phyloP scores from a whole-genome alignment of 2,888 invertebrate genomes.

The Patella caerulea region DNA sequence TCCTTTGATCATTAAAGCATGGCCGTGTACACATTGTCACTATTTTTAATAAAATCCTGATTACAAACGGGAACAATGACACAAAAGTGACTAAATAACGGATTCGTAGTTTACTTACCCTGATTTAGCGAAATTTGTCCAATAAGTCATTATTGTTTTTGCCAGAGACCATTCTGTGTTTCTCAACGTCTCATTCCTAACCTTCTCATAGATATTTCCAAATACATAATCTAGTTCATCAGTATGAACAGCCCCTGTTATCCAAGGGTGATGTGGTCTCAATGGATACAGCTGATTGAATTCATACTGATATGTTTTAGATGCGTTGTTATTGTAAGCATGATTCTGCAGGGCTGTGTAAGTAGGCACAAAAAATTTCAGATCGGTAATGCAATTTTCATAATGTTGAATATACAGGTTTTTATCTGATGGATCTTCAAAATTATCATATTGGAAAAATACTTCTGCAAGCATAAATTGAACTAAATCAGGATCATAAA shows the following conservation, averaged over 20 bases:
- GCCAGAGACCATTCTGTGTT: slow-evolving; percentile 78
- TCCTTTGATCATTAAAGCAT: too few relatives aligned
- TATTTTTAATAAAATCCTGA: too few relatives aligned
- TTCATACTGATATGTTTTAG: neutral
- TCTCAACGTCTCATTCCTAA: neutral
- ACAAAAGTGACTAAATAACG: neutral
- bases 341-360: neutral
- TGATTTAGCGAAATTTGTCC: slow-evolving; percentile 94
- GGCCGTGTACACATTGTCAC: too few relatives aligned
- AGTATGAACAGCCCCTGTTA: neutral
- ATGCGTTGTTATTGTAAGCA: neutral
- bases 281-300: neutral
- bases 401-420: neutral
- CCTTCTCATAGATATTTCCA: neutral
- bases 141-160: slow-evolving; percentile 89
- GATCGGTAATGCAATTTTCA: neutral
- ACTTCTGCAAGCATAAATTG: neutral
- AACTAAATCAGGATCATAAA: neutral
- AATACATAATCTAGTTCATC: neutral
- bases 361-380: neutral
- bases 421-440: neutral
- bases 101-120: slow-evolving; percentile 77
- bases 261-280: neutral
- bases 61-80: too few relatives aligned
- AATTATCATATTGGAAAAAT: neutral